These are phyloP conservation scores for Tenrec ecaudatus DNA, from an alignment of 2,113 vertebrate genomes.

Conservation along the genomic window DNA sequence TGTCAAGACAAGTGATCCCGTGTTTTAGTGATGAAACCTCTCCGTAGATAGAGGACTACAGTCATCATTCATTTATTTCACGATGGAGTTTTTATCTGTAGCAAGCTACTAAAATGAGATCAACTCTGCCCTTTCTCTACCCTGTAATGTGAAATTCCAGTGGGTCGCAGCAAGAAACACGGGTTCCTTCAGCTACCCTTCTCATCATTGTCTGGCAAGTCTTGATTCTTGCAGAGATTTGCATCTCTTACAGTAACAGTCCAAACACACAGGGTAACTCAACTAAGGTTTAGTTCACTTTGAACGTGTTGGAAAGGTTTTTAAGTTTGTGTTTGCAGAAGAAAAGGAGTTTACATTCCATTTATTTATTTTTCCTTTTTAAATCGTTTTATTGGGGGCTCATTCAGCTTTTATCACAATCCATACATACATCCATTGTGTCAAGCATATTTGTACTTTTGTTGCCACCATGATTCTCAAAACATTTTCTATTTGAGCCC, in stretches of 20 bases:
- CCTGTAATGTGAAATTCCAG: not conserved
- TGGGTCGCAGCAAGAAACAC: not conserved
- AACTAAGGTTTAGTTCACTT: not conserved
- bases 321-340: not conserved
- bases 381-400: too few species aligned
- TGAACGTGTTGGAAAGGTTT: not conserved
- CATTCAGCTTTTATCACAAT: too few species aligned
- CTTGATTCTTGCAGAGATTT: not conserved
- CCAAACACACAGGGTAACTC: not conserved
- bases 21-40: slow-evolving; percentile 60
- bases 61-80: slow-evolving; percentile 52
- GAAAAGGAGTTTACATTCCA: not conserved
- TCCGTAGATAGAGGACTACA: not conserved
- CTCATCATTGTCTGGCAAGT: not conserved
- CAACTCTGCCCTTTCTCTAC: not conserved
- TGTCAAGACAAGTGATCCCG: not conserved
- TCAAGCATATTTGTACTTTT: too few species aligned
- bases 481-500: too few species aligned
- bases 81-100: not conserved
- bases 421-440: too few species aligned
- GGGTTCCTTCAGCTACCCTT: not conserved
- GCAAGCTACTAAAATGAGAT: slow-evolving; percentile 19
- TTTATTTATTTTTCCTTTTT: too few species aligned
- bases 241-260: not conserved
- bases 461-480: too few species aligned